Evolutionary conservation across 2,113 vertebrate species (phyloP).

Genomic region (Poeciliopsis retropinna): DNA sequence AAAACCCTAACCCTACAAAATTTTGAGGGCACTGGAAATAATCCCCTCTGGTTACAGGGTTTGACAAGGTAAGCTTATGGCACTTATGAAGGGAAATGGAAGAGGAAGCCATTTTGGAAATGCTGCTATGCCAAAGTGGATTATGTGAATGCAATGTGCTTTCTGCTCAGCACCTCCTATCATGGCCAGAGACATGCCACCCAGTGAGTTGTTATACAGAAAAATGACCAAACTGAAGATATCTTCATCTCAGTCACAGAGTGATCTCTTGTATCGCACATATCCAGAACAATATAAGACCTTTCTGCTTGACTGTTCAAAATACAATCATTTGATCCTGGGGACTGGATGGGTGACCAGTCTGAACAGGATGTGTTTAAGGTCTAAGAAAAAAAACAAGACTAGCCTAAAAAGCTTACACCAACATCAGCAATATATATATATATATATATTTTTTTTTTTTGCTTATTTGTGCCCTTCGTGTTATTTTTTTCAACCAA

Average conservation of each 20-base stretch:
- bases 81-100: conserved; percentile 51
- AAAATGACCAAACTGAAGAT: conserved; percentile 54
- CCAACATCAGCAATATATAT: too few species aligned
- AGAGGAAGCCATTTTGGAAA: conserved; percentile 55
- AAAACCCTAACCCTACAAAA: too few species aligned
- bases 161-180: conserved; percentile 40
- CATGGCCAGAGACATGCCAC: conserved; percentile 47
- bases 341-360: conserved; percentile 3
- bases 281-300: conserved; percentile 25
- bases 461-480: too few species aligned
- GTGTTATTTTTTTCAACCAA: too few species aligned
- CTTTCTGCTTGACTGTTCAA: background rate
- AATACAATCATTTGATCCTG: background rate
- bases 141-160: conserved; percentile 61
- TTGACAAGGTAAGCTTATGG: conserved; percentile 61
- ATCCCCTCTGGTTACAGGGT: conserved; percentile 52
- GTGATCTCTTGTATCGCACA: conserved; percentile 27
- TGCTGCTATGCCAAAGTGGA: conserved; percentile 69
- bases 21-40: conserved; percentile 38
- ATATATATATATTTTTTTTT: too few species aligned
- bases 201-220: conserved; percentile 62
- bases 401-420: too few species aligned
- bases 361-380: conserved; percentile 7
- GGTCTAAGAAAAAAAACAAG: background rate
- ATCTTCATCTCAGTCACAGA: conserved; percentile 41